Conservation (phyloP, 2,113 vertebrate genomes). For the Microcebus tavaratra region DNA sequence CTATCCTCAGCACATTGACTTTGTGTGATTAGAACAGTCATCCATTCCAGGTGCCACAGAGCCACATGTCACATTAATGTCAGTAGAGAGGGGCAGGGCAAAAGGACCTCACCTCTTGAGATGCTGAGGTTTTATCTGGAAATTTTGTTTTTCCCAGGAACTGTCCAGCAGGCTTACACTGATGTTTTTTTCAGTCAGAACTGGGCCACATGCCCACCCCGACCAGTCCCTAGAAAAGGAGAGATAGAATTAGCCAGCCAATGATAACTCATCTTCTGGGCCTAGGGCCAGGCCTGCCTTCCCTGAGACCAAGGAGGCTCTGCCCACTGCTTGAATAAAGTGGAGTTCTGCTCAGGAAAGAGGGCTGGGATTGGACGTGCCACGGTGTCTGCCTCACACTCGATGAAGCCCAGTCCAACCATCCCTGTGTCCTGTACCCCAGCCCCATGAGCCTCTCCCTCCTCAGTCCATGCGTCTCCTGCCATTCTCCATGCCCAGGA, state of each 20-base stretch:
- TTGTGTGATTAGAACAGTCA: neutral
- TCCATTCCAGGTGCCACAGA: neutral
- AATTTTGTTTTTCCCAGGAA: neutral
- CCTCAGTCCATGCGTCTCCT: accelerated
- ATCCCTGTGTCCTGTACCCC: neutral
- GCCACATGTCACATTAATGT: neutral
- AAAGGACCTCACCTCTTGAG: neutral
- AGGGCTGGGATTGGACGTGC: neutral
- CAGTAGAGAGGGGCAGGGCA: neutral
- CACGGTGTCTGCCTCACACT: neutral
- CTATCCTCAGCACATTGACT: neutral
- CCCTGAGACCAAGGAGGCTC: neutral
- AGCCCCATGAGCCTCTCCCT: neutral
- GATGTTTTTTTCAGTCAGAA: neutral
- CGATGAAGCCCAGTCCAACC: neutral
- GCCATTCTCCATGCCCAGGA: neutral
- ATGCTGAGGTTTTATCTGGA: neutral
- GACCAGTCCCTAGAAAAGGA: neutral
- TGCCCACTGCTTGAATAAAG: neutral
- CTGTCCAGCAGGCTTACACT: neutral
- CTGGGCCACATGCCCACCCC: neutral
- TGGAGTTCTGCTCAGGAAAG: neutral
- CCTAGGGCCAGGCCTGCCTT: neutral
- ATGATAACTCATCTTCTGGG: neutral
- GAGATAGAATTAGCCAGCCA: neutral